phyloP scores from a whole-genome alignment of 2,888 invertebrate genomes.

The Ectropis crepuscularia region DNA sequence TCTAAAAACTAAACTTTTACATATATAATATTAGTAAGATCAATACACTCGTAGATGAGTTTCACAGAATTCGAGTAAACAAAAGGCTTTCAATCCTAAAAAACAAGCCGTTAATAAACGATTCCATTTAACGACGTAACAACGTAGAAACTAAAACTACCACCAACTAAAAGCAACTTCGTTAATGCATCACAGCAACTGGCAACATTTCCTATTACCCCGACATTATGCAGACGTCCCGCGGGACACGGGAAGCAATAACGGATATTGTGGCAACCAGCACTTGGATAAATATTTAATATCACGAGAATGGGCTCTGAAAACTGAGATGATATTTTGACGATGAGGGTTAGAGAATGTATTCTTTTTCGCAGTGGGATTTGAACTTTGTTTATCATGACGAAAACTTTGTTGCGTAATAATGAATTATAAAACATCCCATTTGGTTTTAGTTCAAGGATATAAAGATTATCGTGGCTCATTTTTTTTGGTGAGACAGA shows the following conservation, averaged over 20 bases:
- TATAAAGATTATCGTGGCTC: too few species aligned
- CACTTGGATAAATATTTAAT: constrained; percentile 26
- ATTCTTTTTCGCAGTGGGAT: too few species aligned
- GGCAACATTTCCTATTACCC: constrained; percentile 28
- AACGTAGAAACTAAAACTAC: constrained; percentile 9
- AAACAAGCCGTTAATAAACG: neutral
- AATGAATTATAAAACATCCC: too few species aligned
- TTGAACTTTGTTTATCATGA: too few species aligned
- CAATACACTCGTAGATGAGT: too few species aligned
- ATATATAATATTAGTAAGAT: too few species aligned
- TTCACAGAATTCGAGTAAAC: too few species aligned
- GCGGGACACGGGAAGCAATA: constrained; percentile 25
- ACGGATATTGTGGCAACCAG: constrained; percentile 28
- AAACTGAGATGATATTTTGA: constrained; percentile 16
- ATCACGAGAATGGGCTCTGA: constrained; percentile 10
- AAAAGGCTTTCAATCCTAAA: too few species aligned
- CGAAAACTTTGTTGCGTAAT: too few species aligned
- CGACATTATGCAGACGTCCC: constrained; percentile 23
- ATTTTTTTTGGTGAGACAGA: too few species aligned
- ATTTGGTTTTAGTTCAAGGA: too few species aligned
- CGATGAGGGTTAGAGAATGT: constrained; percentile 7
- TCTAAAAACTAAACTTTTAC: too few species aligned
- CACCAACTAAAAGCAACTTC: constrained; percentile 11
- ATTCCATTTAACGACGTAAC: neutral
- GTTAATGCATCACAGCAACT: constrained; percentile 18